phyloP scores from a whole-genome alignment of 64 coral and sea anemone species.

The Montipora foliosa region DNA sequence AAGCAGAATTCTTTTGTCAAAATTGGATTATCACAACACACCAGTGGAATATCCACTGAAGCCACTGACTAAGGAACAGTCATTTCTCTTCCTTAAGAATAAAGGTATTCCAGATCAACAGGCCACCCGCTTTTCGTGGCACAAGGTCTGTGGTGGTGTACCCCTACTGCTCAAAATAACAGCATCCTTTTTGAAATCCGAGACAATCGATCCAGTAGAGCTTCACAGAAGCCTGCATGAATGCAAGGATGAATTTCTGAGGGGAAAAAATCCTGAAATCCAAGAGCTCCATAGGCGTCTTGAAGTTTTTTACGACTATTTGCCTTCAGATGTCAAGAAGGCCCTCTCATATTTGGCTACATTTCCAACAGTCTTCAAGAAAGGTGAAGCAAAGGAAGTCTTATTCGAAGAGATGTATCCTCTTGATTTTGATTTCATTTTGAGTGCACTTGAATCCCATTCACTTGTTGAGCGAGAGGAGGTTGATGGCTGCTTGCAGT shows the following conservation, averaged over 20 bases:
- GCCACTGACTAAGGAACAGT: neutral
- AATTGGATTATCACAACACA: neutral
- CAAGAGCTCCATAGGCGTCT: neutral
- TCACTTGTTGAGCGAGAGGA: conserved; percentile 20
- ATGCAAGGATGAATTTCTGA: conserved; percentile 2
- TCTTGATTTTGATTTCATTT: neutral
- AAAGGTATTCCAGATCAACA: neutral
- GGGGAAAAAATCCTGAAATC: neutral
- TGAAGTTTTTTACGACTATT: conserved; percentile 8
- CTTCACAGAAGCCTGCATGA: conserved; percentile 26
- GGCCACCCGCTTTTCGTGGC: neutral
- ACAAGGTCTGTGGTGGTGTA: conserved; percentile 35
- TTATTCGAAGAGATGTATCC: neutral
- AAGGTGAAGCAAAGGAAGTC: conserved; percentile 22
- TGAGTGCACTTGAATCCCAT: neutral
- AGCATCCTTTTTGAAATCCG: conserved; percentile 8
- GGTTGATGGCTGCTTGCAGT: neutral
- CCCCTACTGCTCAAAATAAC: conserved; percentile 41
- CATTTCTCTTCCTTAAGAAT: conserved; percentile 21
- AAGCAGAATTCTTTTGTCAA: conserved; percentile 15
- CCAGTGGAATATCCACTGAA: neutral
- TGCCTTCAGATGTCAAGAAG: conserved; percentile 13
- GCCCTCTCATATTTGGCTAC: conserved; percentile 24
- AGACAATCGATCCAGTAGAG: neutral
- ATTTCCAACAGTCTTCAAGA: conserved; percentile 45